Conservation (phyloP, 2,113 vertebrate species). For the Campylomormyrus numenius region DNA sequence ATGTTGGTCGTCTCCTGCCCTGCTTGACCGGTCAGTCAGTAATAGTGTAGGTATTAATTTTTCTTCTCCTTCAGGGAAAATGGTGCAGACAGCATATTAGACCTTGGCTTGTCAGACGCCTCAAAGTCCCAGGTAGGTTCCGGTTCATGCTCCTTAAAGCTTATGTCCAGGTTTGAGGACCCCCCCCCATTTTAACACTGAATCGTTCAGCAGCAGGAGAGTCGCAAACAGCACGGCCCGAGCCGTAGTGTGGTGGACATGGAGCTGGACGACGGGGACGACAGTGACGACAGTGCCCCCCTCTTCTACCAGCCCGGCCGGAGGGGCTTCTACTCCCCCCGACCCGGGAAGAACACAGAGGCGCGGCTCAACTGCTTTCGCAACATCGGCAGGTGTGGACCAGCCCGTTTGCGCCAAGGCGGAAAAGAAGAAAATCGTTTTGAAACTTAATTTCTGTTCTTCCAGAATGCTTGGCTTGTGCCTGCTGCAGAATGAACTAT, state of each 20-base stretch:
- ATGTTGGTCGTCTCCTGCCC: background rate
- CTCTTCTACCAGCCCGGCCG: slow-evolving; percentile 97
- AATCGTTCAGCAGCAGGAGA: slow-evolving; percentile 69
- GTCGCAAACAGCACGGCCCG: slow-evolving; percentile 87
- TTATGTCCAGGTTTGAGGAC: background rate
- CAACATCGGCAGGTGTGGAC: slow-evolving; percentile 87
- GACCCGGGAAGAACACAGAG: slow-evolving; percentile 96
- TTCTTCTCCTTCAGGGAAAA: slow-evolving; percentile 73
- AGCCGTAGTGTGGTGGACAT: slow-evolving; percentile 96
- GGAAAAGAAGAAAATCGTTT: background rate
- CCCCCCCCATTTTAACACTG: background rate
- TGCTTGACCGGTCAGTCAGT: background rate
- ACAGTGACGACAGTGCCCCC: slow-evolving; percentile 89
- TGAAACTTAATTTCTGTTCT: background rate
- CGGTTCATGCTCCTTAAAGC: background rate
- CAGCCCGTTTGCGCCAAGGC: background rate
- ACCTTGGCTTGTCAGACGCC: slow-evolving; percentile 88
- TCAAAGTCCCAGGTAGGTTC: slow-evolving; percentile 87
- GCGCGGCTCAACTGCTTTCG: slow-evolving; percentile 95
- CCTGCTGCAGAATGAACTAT: slow-evolving; percentile 95
- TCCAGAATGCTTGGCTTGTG: slow-evolving; percentile 91
- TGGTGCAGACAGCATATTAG: slow-evolving; percentile 94
- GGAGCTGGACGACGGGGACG: slow-evolving; percentile 96
- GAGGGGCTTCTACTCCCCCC: slow-evolving; percentile 92
- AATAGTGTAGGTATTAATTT: background rate